These are phyloP conservation scores for Taurulus bubalis DNA, from an alignment of 2,113 vertebrate genomes.

Conservation along the genomic window DNA sequence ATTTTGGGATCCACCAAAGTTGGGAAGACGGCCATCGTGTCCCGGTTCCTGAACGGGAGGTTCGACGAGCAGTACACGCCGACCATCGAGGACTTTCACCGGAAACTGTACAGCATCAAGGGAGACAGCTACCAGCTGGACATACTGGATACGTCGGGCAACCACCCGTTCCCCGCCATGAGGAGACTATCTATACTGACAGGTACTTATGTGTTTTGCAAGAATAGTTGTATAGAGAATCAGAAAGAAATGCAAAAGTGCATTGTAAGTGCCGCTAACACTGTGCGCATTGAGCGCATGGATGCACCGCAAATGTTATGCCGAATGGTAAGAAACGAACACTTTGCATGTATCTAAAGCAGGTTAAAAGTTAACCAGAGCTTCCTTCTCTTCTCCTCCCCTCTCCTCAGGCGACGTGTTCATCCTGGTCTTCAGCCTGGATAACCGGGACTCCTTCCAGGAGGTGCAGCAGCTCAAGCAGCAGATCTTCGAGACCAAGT, in stretches of 20 bases:
- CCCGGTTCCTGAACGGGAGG: slow-evolving; percentile 93
- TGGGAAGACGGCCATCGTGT: slow-evolving; percentile 97
- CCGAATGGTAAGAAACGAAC: background rate
- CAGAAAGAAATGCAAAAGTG: background rate
- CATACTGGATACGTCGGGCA: slow-evolving; percentile 96
- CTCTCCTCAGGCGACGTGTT: slow-evolving; percentile 91
- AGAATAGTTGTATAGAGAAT: background rate
- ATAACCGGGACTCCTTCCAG: slow-evolving; percentile 96
- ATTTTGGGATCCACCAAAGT: slow-evolving; percentile 98
- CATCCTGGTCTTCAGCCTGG: slow-evolving; percentile 97
- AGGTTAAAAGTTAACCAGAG: background rate
- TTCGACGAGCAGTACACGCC: slow-evolving; percentile 98
- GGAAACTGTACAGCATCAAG: slow-evolving; percentile 98
- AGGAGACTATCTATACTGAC: slow-evolving; percentile 97
- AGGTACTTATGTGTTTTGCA: slow-evolving; percentile 80
- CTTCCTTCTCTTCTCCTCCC: background rate
- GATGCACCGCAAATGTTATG: slow-evolving; percentile 5
- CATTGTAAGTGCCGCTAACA: background rate
- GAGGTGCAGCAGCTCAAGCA: slow-evolving; percentile 96
- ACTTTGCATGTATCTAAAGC: background rate
- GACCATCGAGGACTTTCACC: slow-evolving; percentile 98
- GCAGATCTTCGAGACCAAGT: slow-evolving; percentile 97
- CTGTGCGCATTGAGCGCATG: slow-evolving; percentile 7
- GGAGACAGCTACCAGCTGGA: slow-evolving; percentile 97
- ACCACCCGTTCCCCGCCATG: slow-evolving; percentile 98